phyloP scores from a whole-genome alignment of 2,113 vertebrate genomes.

The Brevimyrus niger region DNA sequence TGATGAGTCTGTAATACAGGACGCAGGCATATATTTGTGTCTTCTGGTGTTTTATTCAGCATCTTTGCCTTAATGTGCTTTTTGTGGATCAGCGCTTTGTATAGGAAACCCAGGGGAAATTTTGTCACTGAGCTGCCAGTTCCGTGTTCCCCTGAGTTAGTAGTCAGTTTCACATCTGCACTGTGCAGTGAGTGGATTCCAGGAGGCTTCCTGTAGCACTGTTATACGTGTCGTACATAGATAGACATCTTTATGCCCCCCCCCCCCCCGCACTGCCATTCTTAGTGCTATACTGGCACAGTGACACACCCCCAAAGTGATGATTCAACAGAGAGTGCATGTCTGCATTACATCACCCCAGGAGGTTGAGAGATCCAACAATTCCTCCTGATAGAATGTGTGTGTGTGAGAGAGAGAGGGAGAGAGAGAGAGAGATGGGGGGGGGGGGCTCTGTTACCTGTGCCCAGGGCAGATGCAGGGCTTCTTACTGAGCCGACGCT shows the following conservation, averaged over 20 bases:
- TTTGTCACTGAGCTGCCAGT: neutral
- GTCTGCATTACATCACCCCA: neutral
- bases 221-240: neutral
- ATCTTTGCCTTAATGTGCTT: neutral
- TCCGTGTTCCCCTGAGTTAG: neutral
- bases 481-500: neutral
- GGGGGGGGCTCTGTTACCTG: neutral
- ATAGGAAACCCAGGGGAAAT: neutral
- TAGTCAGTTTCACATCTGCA: neutral
- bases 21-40: neutral
- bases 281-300: neutral
- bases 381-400: too few species aligned
- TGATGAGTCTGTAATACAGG: neutral
- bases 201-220: neutral
- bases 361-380: neutral
- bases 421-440: too few species aligned
- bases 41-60: neutral
- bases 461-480: neutral
- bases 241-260: neutral
- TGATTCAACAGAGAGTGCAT: neutral
- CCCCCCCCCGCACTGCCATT: neutral
- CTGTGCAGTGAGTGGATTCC: neutral
- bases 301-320: neutral
- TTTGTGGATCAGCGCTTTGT: neutral
- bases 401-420: neutral